These are phyloP conservation scores for Urocynchramus pylzowi DNA, from an alignment of 2,113 vertebrate species.

Conservation along the genomic window DNA sequence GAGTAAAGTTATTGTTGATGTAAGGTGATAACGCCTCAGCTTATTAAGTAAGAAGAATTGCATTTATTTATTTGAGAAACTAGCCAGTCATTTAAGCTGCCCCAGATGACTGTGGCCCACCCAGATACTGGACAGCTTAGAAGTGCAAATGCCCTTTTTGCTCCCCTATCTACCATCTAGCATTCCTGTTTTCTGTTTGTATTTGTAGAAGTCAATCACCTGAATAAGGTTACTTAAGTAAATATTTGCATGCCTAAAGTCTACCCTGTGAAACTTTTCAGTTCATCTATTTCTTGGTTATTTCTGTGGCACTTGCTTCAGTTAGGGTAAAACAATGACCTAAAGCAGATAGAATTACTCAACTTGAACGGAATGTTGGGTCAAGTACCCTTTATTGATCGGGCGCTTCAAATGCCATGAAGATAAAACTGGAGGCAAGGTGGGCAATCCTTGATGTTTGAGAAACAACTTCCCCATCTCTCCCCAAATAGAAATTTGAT, in stretches of 20 bases:
- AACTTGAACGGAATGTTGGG: not conserved
- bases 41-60: not conserved
- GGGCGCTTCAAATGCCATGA: not conserved
- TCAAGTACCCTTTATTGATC: not conserved
- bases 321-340: not conserved
- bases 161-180: rapidly evolving
- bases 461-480: not conserved
- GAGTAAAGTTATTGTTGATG: not conserved
- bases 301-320: not conserved
- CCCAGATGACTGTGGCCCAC: not conserved
- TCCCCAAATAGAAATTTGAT: not conserved
- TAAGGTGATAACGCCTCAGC: not conserved
- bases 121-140: not conserved
- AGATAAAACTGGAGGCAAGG: not conserved
- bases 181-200: not conserved
- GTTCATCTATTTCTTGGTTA: not conserved
- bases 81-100: not conserved
- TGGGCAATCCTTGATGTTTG: not conserved
- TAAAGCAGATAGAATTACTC: not conserved
- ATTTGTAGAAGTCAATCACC: not conserved
- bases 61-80: not conserved
- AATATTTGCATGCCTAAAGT: not conserved
- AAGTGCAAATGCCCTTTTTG: not conserved
- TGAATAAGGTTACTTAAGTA: not conserved
- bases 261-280: not conserved